A percentile compares a stretch with the other conserved stretches of the same genome.
These are phyloP conservation scores for Crotalus tigris DNA, from an alignment of 2,113 vertebrate species.

Conservation along the genomic window DNA sequence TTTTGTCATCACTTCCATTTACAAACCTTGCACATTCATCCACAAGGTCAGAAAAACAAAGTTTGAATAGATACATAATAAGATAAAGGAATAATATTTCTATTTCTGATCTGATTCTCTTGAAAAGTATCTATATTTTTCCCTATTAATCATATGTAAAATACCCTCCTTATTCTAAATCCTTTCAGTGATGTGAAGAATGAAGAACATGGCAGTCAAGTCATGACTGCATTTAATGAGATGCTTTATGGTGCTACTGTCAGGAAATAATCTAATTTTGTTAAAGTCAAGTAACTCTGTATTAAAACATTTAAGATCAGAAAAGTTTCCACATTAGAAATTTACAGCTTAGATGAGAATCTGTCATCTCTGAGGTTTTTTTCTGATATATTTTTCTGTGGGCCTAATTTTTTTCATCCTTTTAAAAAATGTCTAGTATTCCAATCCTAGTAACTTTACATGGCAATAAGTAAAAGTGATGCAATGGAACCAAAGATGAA, in stretches of 20 bases:
- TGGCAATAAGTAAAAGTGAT: neutral
- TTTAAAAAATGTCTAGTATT: neutral
- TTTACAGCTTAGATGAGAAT: constrained; percentile 6
- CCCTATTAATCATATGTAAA: neutral
- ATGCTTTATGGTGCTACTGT: neutral
- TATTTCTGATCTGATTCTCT: neutral
- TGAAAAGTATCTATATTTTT: neutral
- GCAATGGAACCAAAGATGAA: neutral
- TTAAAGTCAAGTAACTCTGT: constrained; percentile 40
- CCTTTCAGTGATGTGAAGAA: neutral
- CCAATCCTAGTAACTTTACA: neutral
- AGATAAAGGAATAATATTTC: neutral
- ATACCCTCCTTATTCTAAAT: neutral
- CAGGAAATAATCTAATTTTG: constrained; percentile 32
- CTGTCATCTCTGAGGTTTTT: neutral
- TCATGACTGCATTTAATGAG: constrained; percentile 32
- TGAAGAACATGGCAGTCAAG: constrained; percentile 26
- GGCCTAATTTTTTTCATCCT: neutral
- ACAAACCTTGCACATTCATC: neutral
- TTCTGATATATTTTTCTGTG: constrained; percentile 19
- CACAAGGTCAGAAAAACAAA: neutral
- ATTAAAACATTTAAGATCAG: constrained; percentile 23
- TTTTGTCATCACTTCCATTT: neutral
- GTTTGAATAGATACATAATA: neutral
- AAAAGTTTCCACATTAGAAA: constrained; percentile 19